Evolutionary conservation across 2,888 invertebrate species (phyloP), one percentile per base, ranked within the genome.

Genomic region (Elegia similella): DNA sequence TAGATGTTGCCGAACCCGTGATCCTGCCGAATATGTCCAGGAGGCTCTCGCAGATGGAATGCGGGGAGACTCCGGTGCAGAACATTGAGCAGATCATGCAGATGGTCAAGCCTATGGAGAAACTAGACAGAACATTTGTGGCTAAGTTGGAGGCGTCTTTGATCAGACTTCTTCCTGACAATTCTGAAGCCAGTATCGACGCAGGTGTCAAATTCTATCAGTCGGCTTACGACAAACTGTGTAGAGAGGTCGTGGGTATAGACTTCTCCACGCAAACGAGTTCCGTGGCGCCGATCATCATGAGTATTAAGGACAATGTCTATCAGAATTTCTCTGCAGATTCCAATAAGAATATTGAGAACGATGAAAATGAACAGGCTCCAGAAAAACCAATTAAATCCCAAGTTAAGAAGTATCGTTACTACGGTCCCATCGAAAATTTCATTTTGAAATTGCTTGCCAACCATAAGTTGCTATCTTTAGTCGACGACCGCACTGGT

Each of bases 281-380:
- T 56, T 82, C 90, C 0, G 91, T 91, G 0, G 91, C 91, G 6
- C 91, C 91, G 0, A 90, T 91, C 0, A 90, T 91, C 1, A 90
- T 91, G 91, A 90, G 90, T 57, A 91, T 91, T 32, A 86, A 89
- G 30, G 91, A 91, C 59, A 91, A 91, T 46, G 91, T 91, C 0
- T 90, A 91, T 58, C 90, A 91, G 59, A 90, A 90, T 56, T 90
- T 90, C 59, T 74, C 88, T 0, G 76, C 79, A 0, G 91, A 91
- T 42, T 78, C 87, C 0, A 90, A 89, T 52, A 91, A 87, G 63
- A 90, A 82, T 58, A 84, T 81, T 42, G 91, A 91, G 6, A 86
- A 81, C 7, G 91, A 91, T 5, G 91, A 91, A 0, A 80, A 73
- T 34, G 89, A 91, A 0, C 82, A 81, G 10, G 56, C 75, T 0